These are phyloP conservation scores for Anisognathus igniventris DNA, from an alignment of 2,797 vertebrate genomes.

Conservation along the genomic window DNA sequence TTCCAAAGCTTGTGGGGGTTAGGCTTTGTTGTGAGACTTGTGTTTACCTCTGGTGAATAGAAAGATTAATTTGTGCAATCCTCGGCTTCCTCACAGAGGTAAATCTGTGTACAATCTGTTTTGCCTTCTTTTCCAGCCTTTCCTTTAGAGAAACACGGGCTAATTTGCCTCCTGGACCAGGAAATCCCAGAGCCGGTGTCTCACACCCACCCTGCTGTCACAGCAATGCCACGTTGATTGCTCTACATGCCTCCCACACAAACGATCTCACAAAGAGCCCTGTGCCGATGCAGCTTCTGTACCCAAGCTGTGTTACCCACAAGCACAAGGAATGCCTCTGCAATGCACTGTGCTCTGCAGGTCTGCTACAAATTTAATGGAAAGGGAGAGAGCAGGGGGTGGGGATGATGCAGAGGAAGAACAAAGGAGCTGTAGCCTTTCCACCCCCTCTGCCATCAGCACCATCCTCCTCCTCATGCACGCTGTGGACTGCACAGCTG, in stretches of 20 bases:
- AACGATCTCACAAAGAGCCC: accelerated
- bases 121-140: background rate
- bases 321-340: background rate
- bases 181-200: background rate
- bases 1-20: background rate
- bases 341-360: background rate
- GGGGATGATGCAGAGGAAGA: background rate
- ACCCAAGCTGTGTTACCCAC: background rate
- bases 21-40: background rate
- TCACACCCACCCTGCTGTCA: background rate
- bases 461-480: background rate
- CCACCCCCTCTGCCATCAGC: background rate
- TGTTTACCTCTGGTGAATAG: background rate
- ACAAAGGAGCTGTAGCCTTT: background rate
- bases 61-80: background rate
- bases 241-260: accelerated
- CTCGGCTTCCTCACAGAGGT: background rate
- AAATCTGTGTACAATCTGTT: background rate
- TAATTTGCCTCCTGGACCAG: background rate
- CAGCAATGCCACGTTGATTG: accelerated
- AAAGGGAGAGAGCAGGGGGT: background rate
- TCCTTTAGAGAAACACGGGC: background rate
- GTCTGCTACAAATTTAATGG: background rate
- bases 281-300: background rate
- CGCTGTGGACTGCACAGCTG: background rate